Base-by-base conservation (phyloP, 2,113 vertebrate genomes). In the Hippocampus comes region DNA sequence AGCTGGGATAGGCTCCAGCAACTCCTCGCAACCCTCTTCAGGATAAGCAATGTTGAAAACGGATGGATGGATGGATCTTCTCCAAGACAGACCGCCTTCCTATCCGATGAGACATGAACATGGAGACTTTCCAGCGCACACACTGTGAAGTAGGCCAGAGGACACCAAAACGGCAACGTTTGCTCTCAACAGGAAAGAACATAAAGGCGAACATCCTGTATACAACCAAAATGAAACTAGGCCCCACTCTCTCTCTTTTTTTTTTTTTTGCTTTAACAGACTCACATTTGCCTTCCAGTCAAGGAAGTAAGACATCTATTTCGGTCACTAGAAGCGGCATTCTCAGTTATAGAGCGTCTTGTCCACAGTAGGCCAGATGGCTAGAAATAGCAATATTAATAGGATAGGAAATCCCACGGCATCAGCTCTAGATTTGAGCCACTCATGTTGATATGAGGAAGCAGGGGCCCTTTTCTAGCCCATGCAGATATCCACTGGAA, bases 361-460 rank as follows among this genome's bases (percentile, higher is more conserved):
- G 81, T 85, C 84, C 74, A 73, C 75, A 83, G 75, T 73, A 80
- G 77, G 76, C 61, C 77, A 78, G 67, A 61, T 72, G 77, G 41
- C 66, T 86, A 87, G 81, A 84, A 83, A 90, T 89, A 90, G 76
- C 51, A 56, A 63, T 72, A 71, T 84, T 85, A 85, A 87, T 88
- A 84, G 82, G 83, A 60, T 88, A 78, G 70, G 77, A 86, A 86
- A 81, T 88, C 84, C 85, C 85, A 78, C 34, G 78, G 81, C 79
- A 64, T 70, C 72, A 85, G 85, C 67, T 86, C 86, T 70, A 90
- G 69, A 83, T 90, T 78, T 80, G 64, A 78, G 77, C 64, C 41
- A 56, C 76, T 68, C 46, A 51, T 75, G 56, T 67, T 76, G 73
- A 74, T 80, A 71, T 70, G 68, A 78, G 72, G 61, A 53, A 71